These are phyloP conservation scores for Philhelius pedissequus DNA, from an alignment of 2,888 invertebrate genomes.

Conservation along the genomic window DNA sequence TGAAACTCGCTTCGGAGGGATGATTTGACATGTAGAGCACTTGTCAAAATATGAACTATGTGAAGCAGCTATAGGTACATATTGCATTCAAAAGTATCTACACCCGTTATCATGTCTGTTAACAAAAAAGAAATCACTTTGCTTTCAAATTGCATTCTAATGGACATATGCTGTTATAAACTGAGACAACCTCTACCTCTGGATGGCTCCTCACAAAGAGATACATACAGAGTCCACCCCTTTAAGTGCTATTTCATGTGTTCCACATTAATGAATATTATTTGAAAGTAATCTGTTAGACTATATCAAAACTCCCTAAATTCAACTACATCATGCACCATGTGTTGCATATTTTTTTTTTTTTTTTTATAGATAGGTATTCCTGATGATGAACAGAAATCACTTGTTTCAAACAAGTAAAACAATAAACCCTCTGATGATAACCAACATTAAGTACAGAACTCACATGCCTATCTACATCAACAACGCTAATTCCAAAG, in stretches of 20 bases:
- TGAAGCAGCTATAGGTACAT: slow-evolving; percentile 37
- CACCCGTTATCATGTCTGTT: slow-evolving; percentile 28
- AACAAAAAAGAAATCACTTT: slow-evolving; percentile 54
- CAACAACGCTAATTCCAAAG: background rate
- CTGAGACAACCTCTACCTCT: background rate
- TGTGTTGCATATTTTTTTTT: slow-evolving; percentile 48
- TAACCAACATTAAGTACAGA: too few relatives aligned
- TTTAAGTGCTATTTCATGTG: slow-evolving; percentile 69
- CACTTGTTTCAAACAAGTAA: background rate
- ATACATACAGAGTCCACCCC: background rate
- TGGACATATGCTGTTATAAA: slow-evolving; percentile 63
- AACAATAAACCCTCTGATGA: too few relatives aligned
- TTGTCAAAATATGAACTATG: slow-evolving; percentile 50
- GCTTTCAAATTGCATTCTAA: slow-evolving; percentile 58
- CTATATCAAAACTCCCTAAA: slow-evolving; percentile 12
- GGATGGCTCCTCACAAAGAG: background rate
- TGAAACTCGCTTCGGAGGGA: slow-evolving; percentile 7
- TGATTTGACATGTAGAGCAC: slow-evolving; percentile 27
- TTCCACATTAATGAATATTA: slow-evolving; percentile 69
- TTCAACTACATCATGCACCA: background rate
- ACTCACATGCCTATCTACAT: too few relatives aligned
- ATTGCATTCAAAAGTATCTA: background rate
- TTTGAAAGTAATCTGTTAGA: slow-evolving; percentile 61
- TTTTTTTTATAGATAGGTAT: background rate
- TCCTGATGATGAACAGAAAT: background rate